A percentile compares a stretch with the other conserved stretches of the same genome.
phyloP scores from a whole-genome alignment of 2,113 vertebrate genomes.

The Danionella cerebrum region DNA sequence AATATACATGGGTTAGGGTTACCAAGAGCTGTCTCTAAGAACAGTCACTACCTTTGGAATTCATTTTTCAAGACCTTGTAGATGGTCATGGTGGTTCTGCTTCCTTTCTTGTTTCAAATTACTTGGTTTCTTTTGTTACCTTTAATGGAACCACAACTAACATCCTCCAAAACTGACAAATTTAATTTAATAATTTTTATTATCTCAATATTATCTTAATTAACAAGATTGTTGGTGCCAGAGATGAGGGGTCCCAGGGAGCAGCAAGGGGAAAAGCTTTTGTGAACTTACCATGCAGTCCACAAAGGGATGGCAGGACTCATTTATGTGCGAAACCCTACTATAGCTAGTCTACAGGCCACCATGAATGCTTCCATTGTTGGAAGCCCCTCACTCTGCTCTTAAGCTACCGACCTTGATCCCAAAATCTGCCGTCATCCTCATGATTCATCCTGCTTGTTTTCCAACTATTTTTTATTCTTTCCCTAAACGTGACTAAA shows the following conservation, averaged over 20 bases:
- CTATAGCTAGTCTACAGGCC: conserved; percentile 14
- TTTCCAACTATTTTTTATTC: conserved; percentile 28
- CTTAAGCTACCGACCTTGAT: conserved; percentile 32
- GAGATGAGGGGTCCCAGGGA: not conserved
- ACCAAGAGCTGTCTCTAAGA: not conserved
- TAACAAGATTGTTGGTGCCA: not conserved
- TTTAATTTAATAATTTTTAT: conserved; percentile 13
- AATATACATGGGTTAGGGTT: too few species aligned
- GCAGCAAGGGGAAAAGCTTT: not conserved
- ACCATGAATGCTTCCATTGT: conserved; percentile 54
- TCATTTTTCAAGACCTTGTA: not conserved
- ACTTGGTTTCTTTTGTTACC: not conserved
- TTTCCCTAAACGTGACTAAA: too few species aligned
- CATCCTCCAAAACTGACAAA: conserved; percentile 23
- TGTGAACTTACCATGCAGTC: conserved; percentile 20
- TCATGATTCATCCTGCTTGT: conserved; percentile 35
- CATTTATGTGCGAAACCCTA: conserved; percentile 34
- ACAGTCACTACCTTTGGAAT: not conserved
- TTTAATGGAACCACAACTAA: conserved; percentile 8
- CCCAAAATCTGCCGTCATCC: conserved; percentile 36
- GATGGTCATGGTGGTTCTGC: not conserved
- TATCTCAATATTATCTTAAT: not conserved
- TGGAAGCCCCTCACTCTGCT: conserved; percentile 27
- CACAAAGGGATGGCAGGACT: conserved; percentile 31
- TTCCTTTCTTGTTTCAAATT: conserved; percentile 10